These are phyloP conservation scores for Telmatochromis sp. DNA, from an alignment of 2,113 vertebrate genomes.

Conservation along the genomic window DNA sequence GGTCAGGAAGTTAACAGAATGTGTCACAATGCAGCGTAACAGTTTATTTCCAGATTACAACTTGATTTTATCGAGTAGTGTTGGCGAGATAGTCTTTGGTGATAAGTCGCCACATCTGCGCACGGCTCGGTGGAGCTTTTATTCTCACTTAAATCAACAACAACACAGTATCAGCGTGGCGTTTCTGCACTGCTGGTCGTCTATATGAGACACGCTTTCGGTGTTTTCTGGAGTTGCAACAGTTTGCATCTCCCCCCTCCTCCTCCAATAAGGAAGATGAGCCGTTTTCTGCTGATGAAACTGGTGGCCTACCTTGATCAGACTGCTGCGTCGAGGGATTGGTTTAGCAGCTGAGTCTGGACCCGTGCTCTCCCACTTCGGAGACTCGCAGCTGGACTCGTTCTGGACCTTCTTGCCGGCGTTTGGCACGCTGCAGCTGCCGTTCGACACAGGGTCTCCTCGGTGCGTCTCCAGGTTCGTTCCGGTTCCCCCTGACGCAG, in stretches of 20 bases:
- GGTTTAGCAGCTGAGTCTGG: constrained; percentile 55
- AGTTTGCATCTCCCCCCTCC: not conserved
- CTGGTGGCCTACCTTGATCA: constrained; percentile 83
- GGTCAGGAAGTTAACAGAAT: not conserved
- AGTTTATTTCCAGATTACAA: not conserved
- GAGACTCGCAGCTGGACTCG: constrained; percentile 59
- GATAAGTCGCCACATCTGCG: not conserved
- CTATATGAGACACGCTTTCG: not conserved
- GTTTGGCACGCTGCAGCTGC: constrained; percentile 75
- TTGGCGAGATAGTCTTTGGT: not conserved
- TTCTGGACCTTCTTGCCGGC: constrained; percentile 27
- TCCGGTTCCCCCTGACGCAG: constrained; percentile 16
- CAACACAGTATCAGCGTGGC: not conserved
- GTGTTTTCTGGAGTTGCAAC: not conserved
- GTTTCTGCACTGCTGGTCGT: not conserved
- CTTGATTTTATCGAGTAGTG: not conserved
- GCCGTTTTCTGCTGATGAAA: not conserved
- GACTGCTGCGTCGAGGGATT: constrained; percentile 85
- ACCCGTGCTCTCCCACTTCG: constrained; percentile 65
- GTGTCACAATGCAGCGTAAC: not conserved
- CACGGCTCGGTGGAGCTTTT: not conserved
- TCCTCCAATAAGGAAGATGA: not conserved
- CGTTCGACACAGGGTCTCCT: constrained; percentile 77
- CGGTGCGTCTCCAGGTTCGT: constrained; percentile 63
- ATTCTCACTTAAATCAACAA: not conserved